These are phyloP conservation scores for Vulpes lagopus DNA, from an alignment of 2,113 vertebrate genomes.

Conservation along the genomic window DNA sequence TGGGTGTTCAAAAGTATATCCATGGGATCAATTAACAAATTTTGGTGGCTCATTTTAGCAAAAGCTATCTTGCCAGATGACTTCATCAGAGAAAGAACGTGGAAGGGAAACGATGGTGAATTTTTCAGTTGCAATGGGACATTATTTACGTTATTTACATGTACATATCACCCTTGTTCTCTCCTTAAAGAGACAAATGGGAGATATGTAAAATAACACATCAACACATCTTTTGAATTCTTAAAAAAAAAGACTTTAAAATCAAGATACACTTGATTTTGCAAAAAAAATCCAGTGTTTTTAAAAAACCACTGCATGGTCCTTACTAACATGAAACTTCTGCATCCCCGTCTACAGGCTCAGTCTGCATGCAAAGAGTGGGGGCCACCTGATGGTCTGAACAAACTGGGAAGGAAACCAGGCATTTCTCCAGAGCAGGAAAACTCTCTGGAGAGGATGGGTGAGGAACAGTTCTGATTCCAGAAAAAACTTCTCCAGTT, in stretches of 20 bases:
- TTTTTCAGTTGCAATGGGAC: neutral
- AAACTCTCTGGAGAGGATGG: neutral
- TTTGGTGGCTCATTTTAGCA: neutral
- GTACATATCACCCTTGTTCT: neutral
- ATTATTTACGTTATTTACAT: neutral
- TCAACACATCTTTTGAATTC: neutral
- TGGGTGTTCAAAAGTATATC: neutral
- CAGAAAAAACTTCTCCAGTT: neutral
- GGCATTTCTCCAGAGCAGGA: neutral
- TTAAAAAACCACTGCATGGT: neutral
- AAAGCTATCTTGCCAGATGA: neutral
- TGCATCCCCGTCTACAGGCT: accelerated
- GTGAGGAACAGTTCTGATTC: neutral
- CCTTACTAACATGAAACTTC: neutral
- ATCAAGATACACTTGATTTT: neutral
- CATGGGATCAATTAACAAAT: neutral
- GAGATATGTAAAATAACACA: neutral
- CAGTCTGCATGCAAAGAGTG: neutral
- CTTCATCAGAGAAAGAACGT: neutral
- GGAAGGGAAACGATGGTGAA: neutral
- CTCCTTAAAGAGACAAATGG: neutral
- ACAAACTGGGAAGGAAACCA: neutral
- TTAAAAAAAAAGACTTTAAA: neutral
- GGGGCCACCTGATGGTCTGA: too few species aligned
- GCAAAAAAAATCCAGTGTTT: neutral